phyloP scores from a whole-genome alignment of 2,888 invertebrate species.

The Brachyopa scutellaris region DNA sequence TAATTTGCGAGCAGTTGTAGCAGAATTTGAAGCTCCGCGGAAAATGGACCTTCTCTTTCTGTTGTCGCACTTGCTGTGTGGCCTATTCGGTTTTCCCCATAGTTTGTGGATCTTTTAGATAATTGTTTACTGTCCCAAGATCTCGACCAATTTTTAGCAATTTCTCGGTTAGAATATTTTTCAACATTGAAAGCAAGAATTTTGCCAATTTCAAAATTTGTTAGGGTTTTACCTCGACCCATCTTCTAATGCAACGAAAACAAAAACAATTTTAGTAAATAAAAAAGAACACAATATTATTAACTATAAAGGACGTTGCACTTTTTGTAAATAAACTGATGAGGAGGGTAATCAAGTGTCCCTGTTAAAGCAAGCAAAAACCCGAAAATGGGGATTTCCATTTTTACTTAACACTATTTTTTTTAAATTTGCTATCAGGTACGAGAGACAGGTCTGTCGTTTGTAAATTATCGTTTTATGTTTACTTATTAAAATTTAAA shows the following conservation, averaged over 20 bases:
- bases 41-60: slow-evolving; percentile 1
- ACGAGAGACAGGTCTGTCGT: too few relatives aligned
- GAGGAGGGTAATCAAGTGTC: neutral
- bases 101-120: neutral
- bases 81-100: neutral
- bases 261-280: neutral
- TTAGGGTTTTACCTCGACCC: neutral
- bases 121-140: neutral
- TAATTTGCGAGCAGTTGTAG: neutral
- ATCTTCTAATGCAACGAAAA: neutral
- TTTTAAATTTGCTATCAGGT: too few relatives aligned
- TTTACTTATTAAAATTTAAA: too few relatives aligned
- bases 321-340: neutral
- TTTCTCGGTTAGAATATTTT: neutral
- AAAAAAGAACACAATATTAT: neutral
- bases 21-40: neutral
- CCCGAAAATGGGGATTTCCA: too few relatives aligned
- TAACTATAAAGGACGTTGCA: neutral
- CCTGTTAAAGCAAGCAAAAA: too few relatives aligned
- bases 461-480: too few relatives aligned
- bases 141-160: neutral
- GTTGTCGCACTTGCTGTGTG: neutral
- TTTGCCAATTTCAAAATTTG: too few relatives aligned
- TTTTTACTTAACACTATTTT: too few relatives aligned
- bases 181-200: neutral